phyloP scores from a whole-genome alignment of 2,113 vertebrate species.

The Pelodiscus sinensis region DNA sequence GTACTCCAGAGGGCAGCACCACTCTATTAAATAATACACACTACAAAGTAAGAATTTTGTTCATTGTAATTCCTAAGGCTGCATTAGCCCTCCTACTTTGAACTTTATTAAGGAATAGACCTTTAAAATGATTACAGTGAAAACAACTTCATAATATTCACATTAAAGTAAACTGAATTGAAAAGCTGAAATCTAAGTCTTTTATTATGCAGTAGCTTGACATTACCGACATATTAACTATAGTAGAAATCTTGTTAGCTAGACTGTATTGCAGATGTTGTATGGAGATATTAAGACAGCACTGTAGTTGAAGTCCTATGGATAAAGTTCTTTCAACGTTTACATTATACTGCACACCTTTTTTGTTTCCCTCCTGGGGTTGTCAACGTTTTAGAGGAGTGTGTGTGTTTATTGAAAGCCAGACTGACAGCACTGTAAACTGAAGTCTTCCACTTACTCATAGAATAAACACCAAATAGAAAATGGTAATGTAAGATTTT shows the following conservation, averaged over 20 bases:
- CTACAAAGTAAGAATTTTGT: background rate
- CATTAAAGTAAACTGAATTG: background rate
- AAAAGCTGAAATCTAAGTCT: rapidly evolving
- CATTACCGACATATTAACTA: background rate
- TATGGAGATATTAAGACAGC: background rate
- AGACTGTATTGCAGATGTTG: background rate
- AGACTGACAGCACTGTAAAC: background rate
- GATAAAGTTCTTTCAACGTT: background rate
- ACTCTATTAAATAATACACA: background rate
- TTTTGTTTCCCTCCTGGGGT: background rate
- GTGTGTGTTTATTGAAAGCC: background rate
- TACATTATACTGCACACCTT: background rate
- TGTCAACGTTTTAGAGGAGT: background rate
- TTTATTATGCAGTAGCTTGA: background rate
- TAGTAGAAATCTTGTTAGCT: background rate
- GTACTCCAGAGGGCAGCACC: constrained; percentile 56
- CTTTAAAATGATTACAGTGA: background rate
- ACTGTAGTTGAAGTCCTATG: background rate
- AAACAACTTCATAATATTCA: background rate
- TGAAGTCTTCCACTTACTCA: background rate
- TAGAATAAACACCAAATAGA: background rate
- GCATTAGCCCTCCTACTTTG: rapidly evolving
- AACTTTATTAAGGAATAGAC: background rate
- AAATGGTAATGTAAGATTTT: background rate
- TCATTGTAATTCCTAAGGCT: rapidly evolving